These are phyloP conservation scores for Gallinago solitaria DNA, from an alignment of 2,797 vertebrate species.

Conservation along the genomic window DNA sequence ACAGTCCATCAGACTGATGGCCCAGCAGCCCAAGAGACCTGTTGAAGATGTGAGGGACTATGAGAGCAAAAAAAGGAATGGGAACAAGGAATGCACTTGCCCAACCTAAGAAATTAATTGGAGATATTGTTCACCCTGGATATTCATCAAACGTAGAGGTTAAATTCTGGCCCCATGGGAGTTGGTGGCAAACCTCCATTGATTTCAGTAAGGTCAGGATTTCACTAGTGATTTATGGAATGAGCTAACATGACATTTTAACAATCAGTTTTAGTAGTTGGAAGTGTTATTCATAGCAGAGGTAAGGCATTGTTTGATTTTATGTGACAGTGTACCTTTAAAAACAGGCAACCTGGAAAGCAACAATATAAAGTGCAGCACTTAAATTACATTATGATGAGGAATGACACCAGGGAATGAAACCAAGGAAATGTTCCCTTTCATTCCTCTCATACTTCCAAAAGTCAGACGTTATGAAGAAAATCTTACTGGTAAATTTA, in stretches of 20 bases:
- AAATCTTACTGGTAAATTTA: not conserved
- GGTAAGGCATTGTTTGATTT: constrained; percentile 65
- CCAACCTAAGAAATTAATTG: constrained; percentile 52
- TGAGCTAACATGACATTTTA: constrained; percentile 54
- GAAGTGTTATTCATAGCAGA: constrained; percentile 66
- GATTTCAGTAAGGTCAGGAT: constrained; percentile 60
- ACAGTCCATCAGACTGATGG: not conserved
- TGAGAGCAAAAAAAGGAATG: constrained; percentile 14
- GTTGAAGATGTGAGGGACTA: constrained; percentile 32
- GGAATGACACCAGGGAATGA: constrained; percentile 39
- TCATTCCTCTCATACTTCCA: constrained; percentile 32
- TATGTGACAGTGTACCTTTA: constrained; percentile 67
- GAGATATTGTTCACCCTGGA: constrained; percentile 57
- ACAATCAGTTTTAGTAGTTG: constrained; percentile 64
- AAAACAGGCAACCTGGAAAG: constrained; percentile 62
- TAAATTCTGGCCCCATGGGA: constrained; percentile 51
- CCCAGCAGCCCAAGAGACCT: constrained; percentile 29
- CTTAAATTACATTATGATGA: constrained; percentile 54
- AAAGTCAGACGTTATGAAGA: constrained; percentile 10
- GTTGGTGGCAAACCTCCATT: constrained; percentile 56
- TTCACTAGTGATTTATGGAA: constrained; percentile 59
- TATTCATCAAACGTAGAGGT: constrained; percentile 63
- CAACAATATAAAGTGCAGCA: constrained; percentile 41
- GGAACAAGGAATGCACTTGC: constrained; percentile 50
- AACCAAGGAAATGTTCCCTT: constrained; percentile 18